Evolutionary conservation across 2,113 vertebrate genomes (phyloP).

Genomic region (Trichomycterus rosablanca): DNA sequence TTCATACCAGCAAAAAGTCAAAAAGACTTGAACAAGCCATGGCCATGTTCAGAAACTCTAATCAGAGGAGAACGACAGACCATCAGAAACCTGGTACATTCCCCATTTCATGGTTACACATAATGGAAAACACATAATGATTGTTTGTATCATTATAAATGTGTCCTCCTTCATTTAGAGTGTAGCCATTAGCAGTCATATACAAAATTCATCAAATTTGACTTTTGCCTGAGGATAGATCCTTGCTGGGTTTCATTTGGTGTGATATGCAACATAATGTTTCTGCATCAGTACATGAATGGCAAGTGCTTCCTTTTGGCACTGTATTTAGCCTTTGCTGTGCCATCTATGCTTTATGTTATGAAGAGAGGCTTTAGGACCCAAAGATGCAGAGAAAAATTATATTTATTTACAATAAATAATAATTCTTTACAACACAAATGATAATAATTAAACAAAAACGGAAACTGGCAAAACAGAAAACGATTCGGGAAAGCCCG

Average conservation of each 20-base stretch:
- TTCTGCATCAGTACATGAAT: not conserved
- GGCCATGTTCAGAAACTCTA: not conserved
- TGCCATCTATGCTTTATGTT: not conserved
- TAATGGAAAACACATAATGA: slow-evolving; percentile 9
- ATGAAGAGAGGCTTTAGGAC: too few relatives aligned
- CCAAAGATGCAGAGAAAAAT: too few relatives aligned
- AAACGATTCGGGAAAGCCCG: too few relatives aligned
- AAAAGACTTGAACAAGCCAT: slow-evolving; percentile 4
- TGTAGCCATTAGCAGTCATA: slow-evolving; percentile 16
- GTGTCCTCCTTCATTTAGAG: slow-evolving; percentile 3
- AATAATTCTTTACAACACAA: too few relatives aligned
- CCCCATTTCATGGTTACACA: slow-evolving; percentile 10
- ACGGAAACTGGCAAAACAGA: too few relatives aligned
- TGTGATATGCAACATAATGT: slow-evolving; percentile 1
- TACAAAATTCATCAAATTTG: slow-evolving; percentile 28
- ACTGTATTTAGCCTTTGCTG: not conserved
- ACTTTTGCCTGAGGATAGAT: slow-evolving; percentile 17
- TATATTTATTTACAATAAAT: too few relatives aligned
- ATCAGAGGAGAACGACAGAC: not conserved
- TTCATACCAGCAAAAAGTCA: slow-evolving; percentile 7
- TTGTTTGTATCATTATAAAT: slow-evolving; percentile 11
- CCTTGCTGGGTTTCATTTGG: slow-evolving; percentile 34
- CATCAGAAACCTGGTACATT: not conserved
- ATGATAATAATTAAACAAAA: too few relatives aligned
- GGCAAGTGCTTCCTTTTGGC: not conserved